These are phyloP conservation scores for Netelia fuscicornis DNA, from an alignment of 2,888 invertebrate genomes.

Conservation along the genomic window DNA sequence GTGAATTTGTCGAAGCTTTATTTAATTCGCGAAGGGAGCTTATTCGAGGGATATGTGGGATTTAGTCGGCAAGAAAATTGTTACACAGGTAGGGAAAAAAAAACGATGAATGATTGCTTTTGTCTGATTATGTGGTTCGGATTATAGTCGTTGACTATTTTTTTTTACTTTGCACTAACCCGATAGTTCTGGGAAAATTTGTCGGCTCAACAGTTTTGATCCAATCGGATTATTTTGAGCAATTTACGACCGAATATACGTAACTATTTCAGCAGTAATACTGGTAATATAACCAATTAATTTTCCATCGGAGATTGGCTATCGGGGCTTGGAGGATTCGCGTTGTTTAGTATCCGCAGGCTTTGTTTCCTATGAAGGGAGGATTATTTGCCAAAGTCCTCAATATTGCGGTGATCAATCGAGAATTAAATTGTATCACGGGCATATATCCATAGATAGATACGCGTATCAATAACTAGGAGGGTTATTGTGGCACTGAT, in stretches of 20 bases:
- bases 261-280: slow-evolving; percentile 17
- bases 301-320: slow-evolving; percentile 31
- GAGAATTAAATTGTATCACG: slow-evolving; percentile 41
- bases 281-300: slow-evolving; percentile 31
- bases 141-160: neutral
- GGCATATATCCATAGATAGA: slow-evolving; percentile 9
- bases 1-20: slow-evolving; percentile 45
- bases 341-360: slow-evolving; percentile 35
- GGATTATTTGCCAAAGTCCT: slow-evolving; percentile 34
- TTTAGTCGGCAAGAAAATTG: neutral
- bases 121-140: neutral
- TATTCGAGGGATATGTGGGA: slow-evolving; percentile 29
- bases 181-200: neutral
- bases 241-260: neutral
- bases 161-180: neutral
- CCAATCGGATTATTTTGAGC: neutral
- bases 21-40: slow-evolving; percentile 40
- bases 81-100: neutral
- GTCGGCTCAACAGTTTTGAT: neutral
- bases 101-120: neutral
- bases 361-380: slow-evolving; percentile 44
- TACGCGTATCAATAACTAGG: neutral
- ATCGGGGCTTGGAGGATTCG: slow-evolving; percentile 24
- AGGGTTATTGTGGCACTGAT: no score
- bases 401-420: slow-evolving; percentile 34